Conservation (phyloP, 2,888 invertebrate species). For the Synergus laeviventris region DNA sequence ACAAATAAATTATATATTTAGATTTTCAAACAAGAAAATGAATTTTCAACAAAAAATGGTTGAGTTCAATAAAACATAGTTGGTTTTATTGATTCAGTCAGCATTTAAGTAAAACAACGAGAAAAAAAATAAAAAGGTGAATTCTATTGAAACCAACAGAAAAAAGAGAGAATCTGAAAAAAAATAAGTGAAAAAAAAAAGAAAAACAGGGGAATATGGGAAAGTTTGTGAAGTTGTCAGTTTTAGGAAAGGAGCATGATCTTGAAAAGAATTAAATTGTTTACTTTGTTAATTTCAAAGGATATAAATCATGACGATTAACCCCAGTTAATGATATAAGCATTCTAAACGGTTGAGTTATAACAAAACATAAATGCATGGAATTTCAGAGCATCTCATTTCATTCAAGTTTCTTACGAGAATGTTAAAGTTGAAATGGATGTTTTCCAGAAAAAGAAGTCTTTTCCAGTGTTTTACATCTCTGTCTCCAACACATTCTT, state of each 20-base stretch:
- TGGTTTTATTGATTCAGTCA: no score
- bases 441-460: not conserved
- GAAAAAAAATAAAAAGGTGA: no score
- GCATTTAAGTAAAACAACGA: no score
- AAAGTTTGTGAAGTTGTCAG: no score
- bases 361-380: not conserved
- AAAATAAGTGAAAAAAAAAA: no score
- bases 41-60: no score
- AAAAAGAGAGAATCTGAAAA: no score
- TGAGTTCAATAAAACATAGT: no score
- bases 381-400: not conserved
- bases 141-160: no score
- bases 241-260: not conserved
- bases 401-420: not conserved
- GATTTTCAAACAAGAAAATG: no score
- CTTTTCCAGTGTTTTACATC: not conserved
- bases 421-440: not conserved
- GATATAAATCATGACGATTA: not conserved
- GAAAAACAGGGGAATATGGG: no score
- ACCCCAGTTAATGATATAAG: not conserved
- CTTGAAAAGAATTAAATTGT: not conserved
- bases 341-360: not conserved
- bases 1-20: no score
- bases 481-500: constrained; percentile 12
- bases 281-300: not conserved